A percentile compares a stretch with the other conserved stretches of the same genome.
Conservation (phyloP, 2,113 vertebrate species). For the Phocoena phocoena region DNA sequence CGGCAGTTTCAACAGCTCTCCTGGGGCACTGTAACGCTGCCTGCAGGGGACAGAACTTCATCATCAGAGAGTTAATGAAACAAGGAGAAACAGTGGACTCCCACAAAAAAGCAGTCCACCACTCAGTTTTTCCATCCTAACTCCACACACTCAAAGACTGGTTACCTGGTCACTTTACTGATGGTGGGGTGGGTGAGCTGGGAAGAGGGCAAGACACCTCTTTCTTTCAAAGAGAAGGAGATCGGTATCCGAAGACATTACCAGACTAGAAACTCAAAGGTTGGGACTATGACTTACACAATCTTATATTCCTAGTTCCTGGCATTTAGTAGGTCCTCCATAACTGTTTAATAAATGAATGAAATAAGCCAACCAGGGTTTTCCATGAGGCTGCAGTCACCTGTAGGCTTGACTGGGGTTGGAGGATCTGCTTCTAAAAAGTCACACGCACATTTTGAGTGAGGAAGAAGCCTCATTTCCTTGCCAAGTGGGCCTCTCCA, state of each 20-base stretch:
- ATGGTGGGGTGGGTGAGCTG: not conserved
- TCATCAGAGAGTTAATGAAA: not conserved
- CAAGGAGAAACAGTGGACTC: not conserved
- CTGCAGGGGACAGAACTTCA: not conserved
- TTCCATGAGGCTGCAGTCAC: not conserved
- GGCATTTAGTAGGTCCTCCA: not conserved
- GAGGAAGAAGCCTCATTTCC: not conserved
- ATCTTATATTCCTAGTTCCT: not conserved
- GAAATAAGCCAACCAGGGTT: not conserved
- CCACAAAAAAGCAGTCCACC: not conserved
- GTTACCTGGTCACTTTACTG: not conserved
- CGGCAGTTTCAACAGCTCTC: not conserved
- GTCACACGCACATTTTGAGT: not conserved
- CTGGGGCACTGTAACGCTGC: not conserved
- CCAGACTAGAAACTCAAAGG: not conserved
- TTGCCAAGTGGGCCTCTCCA: not conserved
- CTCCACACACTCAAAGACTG: not conserved
- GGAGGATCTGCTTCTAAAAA: not conserved
- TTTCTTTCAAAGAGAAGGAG: not conserved
- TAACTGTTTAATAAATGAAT: not conserved
- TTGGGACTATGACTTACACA: not conserved
- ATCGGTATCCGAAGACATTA: not conserved
- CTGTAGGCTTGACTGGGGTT: not conserved
- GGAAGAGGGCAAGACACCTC: not conserved
- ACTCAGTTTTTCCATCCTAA: not conserved